A percentile compares a stretch with the other conserved stretches of the same genome.
Conservation (phyloP, 2,888 invertebrate species). For the Eueremaeus valkanovi region DNA sequence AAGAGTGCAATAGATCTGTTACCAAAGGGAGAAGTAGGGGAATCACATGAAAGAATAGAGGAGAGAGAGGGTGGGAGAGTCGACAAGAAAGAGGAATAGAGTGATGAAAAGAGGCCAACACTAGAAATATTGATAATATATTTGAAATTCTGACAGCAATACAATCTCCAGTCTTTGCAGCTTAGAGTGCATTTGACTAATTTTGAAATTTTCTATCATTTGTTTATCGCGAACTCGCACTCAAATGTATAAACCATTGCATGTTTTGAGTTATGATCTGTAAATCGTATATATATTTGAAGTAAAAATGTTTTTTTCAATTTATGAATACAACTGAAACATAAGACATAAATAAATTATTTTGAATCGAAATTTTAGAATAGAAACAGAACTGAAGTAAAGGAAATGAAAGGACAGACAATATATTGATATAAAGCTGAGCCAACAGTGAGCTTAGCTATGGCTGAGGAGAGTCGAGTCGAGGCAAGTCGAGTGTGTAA, state of each 20-base stretch:
- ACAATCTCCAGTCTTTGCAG: not conserved
- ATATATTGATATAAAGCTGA: not conserved
- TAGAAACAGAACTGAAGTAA: not conserved
- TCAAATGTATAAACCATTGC: no score
- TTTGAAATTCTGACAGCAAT: slow-evolving; percentile 24
- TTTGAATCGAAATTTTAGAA: not conserved
- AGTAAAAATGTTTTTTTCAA: not conserved
- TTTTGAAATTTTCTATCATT: slow-evolving; percentile 18
- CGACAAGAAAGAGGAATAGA: not conserved
- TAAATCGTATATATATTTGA: not conserved
- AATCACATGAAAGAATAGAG: not conserved
- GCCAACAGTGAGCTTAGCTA: not conserved
- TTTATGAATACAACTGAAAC: not conserved
- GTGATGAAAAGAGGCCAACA: not conserved
- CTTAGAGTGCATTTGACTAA: slow-evolving; percentile 6
- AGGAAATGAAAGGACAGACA: slow-evolving; percentile 20
- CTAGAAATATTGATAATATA: slow-evolving; percentile 18
- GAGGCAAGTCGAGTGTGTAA: slow-evolving; percentile 34
- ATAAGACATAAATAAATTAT: slow-evolving; percentile 6
- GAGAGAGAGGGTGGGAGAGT: not conserved
- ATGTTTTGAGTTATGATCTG: slow-evolving; percentile 6
- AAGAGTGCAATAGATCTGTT: slow-evolving; percentile 25
- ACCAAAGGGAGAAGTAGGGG: not conserved
- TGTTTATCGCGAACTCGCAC: slow-evolving; percentile 10
- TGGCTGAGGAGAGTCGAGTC: slow-evolving; percentile 10